Percentiles rank a stretch among this genome's conserved stretches.
Conservation (phyloP, 2,113 vertebrate species). For the cat (Felis catus) region DNA sequence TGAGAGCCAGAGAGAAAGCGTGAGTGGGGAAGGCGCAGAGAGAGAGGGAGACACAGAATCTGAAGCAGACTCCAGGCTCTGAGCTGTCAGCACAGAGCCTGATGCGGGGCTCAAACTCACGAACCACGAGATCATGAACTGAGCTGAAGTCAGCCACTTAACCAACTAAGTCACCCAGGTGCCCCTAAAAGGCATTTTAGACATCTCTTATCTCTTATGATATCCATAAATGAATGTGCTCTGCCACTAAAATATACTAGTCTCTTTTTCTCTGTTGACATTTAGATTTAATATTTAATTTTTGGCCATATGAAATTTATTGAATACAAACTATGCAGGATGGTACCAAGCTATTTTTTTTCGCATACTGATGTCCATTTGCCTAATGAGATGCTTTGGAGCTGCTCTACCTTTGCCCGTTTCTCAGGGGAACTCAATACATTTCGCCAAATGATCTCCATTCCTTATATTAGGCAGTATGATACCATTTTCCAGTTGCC, state of each 20-base stretch:
- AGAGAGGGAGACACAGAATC: too few relatives aligned
- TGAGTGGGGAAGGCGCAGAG: too few relatives aligned
- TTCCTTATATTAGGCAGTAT: background rate
- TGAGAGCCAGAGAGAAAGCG: too few relatives aligned
- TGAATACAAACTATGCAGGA: background rate
- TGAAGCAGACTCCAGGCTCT: too few relatives aligned
- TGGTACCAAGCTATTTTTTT: background rate
- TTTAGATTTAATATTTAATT: background rate
- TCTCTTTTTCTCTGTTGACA: background rate
- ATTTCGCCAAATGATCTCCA: background rate
- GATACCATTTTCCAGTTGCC: background rate
- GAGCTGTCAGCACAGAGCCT: too few relatives aligned
- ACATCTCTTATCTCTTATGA: background rate
- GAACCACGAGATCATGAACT: too few relatives aligned
- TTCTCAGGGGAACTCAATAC: background rate
- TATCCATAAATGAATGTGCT: conserved; percentile 1
- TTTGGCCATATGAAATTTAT: background rate
- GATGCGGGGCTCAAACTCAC: too few relatives aligned
- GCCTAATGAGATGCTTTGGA: background rate
- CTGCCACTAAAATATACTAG: background rate
- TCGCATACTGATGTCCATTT: background rate
- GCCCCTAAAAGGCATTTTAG: conserved; percentile 13
- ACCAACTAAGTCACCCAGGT: too few relatives aligned
- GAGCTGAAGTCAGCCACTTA: too few relatives aligned
- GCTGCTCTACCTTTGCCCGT: background rate